These are phyloP conservation scores for Mus musculus DNA, from an alignment of 2,113 vertebrate species.

Conservation along the genomic window DNA sequence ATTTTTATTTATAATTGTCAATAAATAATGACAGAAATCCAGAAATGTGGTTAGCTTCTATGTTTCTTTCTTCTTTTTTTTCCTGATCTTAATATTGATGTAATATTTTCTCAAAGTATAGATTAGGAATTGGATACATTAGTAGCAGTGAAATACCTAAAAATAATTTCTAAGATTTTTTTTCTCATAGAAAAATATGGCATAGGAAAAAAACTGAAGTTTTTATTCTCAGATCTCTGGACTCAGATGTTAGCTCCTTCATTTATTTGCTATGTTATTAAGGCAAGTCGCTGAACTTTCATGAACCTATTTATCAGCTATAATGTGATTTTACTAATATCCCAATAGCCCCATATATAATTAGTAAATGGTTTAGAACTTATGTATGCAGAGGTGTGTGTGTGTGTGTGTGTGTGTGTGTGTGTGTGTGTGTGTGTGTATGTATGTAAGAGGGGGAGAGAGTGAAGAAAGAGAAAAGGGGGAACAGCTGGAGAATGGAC, in stretches of 20 bases:
- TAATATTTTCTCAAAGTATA: not conserved
- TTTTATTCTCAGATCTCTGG: not conserved
- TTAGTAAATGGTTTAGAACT: not conserved
- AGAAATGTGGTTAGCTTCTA: not conserved
- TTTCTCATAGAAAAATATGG: not conserved
- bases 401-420: not conserved
- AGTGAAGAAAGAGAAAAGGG: not conserved
- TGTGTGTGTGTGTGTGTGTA: not conserved
- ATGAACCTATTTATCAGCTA: not conserved
- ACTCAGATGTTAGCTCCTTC: not conserved
- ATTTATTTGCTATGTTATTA: slow-evolving; percentile 1
- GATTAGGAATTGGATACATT: not conserved
- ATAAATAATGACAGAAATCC: slow-evolving; percentile 40
- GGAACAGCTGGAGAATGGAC: not conserved
- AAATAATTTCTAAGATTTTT: not conserved
- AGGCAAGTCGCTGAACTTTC: not conserved
- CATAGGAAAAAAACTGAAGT: not conserved
- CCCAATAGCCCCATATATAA: not conserved
- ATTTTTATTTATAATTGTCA: slow-evolving; percentile 31
- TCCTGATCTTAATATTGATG: not conserved
- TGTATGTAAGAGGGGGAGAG: not conserved
- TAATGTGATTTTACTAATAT: not conserved
- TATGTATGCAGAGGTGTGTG: not conserved
- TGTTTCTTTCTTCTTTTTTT: not conserved
- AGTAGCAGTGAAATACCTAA: not conserved